Evolutionary conservation across 2,888 invertebrate species (phyloP), one percentile per base, ranked within the genome.

Genomic region (Campoplex nolae): DNA sequence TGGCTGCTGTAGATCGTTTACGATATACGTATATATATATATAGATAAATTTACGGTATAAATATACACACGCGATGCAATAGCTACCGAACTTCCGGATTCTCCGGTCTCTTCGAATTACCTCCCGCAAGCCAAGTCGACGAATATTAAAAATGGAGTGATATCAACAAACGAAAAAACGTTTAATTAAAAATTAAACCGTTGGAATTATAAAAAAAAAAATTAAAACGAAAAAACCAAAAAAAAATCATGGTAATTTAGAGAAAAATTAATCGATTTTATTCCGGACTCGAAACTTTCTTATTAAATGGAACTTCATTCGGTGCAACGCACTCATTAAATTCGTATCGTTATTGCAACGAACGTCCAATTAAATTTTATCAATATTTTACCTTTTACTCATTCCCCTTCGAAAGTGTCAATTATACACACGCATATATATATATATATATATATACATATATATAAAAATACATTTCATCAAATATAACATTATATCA

Each of bases 1-100:
- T 89, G 89, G 89, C 82, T 88, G 78, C 83, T 74, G 65, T 48
- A 45, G 76, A 71, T 87, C 86, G 81, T 56, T 77, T 56, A 85
- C 73, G 77, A 78, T 51, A 67, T 32, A 35, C 58, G 62, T 23
- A 23, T 23, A 42, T 45, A 71, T 45, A 71, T 23, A 42, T 45
- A 58, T 32, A 58, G 7, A 58, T 23, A 58, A 13, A 13, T 54
- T 67, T 62, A 65, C 42, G 56, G 2, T 62, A 23, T 32, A 54
- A 48, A 70, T 48, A 56, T 32, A 32, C 18, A 32, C 18, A 28
- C 58, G 28, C 0, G 38, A 38, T 23, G 58, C 58, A 32, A 32
- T 68, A 32, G 58, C 45, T 70, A 23, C 58, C 48, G 35, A 28
- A 77, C 74, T 74, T 84, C 78, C 83, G 83, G 83, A 84, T 84